Evolutionary conservation across 2,113 vertebrate genomes (phyloP), one percentile per base, ranked within the genome.

Genomic region (Phalacrocorax aristotelis): DNA sequence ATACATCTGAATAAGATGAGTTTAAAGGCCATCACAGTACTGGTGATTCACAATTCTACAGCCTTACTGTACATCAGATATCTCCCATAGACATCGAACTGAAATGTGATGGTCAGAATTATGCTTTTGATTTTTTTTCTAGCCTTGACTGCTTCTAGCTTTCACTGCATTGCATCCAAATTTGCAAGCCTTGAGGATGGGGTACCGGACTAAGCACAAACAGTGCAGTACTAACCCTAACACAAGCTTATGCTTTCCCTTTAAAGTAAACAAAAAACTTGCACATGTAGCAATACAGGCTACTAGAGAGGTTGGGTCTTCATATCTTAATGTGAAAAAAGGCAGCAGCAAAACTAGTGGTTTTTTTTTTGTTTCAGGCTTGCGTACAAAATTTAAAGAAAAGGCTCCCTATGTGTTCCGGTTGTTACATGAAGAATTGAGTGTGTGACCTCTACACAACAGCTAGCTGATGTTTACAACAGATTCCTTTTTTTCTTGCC

Each of bases 91-190:
- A 8, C 52, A 38, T 25, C 2, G 4, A 82, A 34, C 23, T 80
- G n/a, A 76, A 62, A 60, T 46, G 14, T 58, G 66, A 5, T 3
- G 3, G 4, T 38, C 58, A 74, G 61, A 71, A 84, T 78, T n/a
- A 12, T 19, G 27, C 30, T 46, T 18, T 34, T 52, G 11, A 7
- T 36, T 26, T 62, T 70, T 70, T 36, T 20, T 12, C 23, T 65
- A 87, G 15, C 42, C 2, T 51, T 78, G 79, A 15, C 26, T 49
- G 13, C 15, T 83, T 44, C 34, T 46, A 7, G 19, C 18, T 60
- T 51, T 91, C 0, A 0, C 29, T 55, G 22, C 32, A 8, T 9
- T 76, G 13, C 15, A 36, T 54, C 57, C n/a, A 64, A 7, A 26
- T 51, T 26, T 9, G 10, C 46, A 44, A 5, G 7, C 25, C 71